Conservation (phyloP, 1,140 invertebrate species). For the Nebria ingens region DNA sequence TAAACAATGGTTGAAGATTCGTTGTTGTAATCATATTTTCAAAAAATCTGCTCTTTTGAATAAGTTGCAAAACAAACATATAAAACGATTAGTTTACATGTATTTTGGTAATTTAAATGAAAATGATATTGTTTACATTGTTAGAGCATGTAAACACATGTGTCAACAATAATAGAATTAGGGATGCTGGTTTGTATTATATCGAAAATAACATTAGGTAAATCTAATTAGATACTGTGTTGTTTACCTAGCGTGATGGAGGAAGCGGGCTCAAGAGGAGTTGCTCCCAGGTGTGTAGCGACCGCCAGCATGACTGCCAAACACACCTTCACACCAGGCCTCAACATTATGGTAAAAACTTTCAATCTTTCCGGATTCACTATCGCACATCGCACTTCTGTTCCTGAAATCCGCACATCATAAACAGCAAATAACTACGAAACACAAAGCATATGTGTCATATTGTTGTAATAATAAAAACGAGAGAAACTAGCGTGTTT, state of each 20-base stretch:
- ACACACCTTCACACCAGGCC: neutral
- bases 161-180: too few relatives aligned
- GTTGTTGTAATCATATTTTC: too few relatives aligned
- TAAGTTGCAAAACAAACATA: too few relatives aligned
- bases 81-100: too few relatives aligned
- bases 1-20: too few relatives aligned
- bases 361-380: neutral
- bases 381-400: neutral
- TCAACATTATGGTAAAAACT: neutral
- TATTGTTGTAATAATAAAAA: neutral
- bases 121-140: too few relatives aligned
- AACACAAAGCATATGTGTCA: neutral
- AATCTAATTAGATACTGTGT: too few relatives aligned
- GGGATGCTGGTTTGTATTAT: too few relatives aligned
- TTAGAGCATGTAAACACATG: too few relatives aligned
- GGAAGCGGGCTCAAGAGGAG: constrained; percentile 6
- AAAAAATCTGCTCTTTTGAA: too few relatives aligned
- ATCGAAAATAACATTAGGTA: too few relatives aligned
- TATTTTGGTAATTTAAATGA: too few relatives aligned
- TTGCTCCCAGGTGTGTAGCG: neutral
- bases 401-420: neutral
- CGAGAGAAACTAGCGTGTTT: neutral
- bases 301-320: neutral
- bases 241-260: neutral
- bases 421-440: neutral